phyloP scores from a whole-genome alignment of 2,113 vertebrate species.

The Phylloscopus whistleri region DNA sequence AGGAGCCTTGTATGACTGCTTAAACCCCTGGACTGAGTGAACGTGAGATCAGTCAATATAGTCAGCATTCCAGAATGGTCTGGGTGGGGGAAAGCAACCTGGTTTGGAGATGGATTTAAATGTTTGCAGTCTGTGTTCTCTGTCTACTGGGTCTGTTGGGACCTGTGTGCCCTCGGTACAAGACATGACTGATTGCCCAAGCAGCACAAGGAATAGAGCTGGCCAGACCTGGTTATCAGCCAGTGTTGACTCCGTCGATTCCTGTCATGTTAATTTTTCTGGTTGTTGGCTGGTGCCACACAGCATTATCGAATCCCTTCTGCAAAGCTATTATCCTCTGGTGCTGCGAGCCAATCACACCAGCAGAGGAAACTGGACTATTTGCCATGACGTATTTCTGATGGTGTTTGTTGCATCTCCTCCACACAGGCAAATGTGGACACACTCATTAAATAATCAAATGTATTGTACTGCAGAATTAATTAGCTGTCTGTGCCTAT shows the following conservation, averaged over 20 bases:
- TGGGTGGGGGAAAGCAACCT: neutral
- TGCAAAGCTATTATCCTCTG: neutral
- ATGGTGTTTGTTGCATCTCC: neutral
- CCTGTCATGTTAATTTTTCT: neutral
- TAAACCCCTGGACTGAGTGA: neutral
- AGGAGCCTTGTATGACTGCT: neutral
- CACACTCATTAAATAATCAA: slow-evolving; percentile 15
- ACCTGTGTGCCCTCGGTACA: rapidly evolving
- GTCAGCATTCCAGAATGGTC: neutral
- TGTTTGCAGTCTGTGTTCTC: neutral
- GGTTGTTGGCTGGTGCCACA: neutral
- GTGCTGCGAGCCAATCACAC: neutral
- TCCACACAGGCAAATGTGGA: neutral
- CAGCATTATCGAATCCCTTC: neutral
- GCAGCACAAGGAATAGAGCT: neutral
- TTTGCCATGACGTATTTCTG: neutral
- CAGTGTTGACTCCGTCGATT: neutral
- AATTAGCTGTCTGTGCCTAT: neutral
- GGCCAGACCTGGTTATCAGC: neutral
- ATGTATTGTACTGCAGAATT: neutral
- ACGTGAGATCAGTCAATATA: rapidly evolving
- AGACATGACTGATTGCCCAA: neutral
- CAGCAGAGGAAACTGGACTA: neutral
- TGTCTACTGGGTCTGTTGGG: neutral
- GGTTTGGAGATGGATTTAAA: neutral